phyloP scores from a whole-genome alignment of 2,113 vertebrate genomes.

The Bos javanicus region DNA sequence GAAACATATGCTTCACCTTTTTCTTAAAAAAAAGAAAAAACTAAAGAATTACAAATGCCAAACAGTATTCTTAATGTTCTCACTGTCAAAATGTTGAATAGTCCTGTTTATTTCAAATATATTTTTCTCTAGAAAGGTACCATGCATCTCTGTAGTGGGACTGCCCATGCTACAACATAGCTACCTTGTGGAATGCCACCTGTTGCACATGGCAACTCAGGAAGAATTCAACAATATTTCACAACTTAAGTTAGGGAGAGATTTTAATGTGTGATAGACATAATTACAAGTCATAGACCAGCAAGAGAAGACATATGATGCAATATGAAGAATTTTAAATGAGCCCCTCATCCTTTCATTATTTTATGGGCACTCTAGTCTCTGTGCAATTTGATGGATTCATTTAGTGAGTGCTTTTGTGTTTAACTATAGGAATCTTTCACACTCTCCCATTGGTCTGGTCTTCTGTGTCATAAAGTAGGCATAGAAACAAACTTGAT shows the following conservation, averaged over 20 bases:
- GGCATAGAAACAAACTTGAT: not conserved
- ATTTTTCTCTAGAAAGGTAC: not conserved
- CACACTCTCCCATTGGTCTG: not conserved
- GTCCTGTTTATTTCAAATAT: not conserved
- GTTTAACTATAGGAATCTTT: not conserved
- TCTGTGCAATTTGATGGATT: not conserved
- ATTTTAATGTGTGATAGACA: not conserved
- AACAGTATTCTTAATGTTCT: not conserved
- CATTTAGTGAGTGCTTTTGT: not conserved
- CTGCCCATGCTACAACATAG: not conserved
- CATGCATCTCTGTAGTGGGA: not conserved
- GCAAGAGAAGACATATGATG: not conserved
- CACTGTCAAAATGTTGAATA: not conserved
- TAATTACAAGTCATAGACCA: not conserved
- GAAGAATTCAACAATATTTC: not conserved
- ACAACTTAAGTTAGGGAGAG: not conserved
- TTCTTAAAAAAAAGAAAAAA: not conserved
- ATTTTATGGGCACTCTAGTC: not conserved
- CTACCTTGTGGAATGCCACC: too few relatives aligned
- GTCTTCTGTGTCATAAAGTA: not conserved
- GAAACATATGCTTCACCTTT: not conserved
- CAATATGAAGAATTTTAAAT: not conserved
- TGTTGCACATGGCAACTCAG: not conserved
- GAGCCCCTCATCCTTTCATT: not conserved
- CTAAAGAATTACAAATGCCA: not conserved